Conservation (phyloP, 2,888 invertebrate species). For the Drosophila infuscata region DNA sequence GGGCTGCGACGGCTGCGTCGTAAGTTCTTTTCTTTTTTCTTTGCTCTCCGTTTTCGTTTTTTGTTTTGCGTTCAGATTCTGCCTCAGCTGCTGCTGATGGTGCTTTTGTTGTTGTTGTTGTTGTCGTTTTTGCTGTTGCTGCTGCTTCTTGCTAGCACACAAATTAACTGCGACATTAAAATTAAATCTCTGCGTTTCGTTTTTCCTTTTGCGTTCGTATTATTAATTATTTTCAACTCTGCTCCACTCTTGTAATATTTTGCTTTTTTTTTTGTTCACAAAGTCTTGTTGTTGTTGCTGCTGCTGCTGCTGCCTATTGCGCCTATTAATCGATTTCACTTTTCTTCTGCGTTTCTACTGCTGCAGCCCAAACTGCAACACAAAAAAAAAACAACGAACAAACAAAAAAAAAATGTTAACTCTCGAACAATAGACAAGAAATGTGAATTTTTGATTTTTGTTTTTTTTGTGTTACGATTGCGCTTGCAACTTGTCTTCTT, state of each 20-base stretch:
- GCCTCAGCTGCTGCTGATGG: constrained; percentile 56
- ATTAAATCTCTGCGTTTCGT: constrained; percentile 61
- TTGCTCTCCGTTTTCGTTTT: constrained; percentile 47
- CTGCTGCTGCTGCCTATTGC: constrained; percentile 56
- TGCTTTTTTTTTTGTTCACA: constrained; percentile 11
- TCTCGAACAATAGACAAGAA: constrained; percentile 39
- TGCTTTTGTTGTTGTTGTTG: constrained; percentile 50
- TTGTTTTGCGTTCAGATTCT: constrained; percentile 54
- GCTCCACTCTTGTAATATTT: constrained; percentile 36
- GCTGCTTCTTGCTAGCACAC: constrained; percentile 64
- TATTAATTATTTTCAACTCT: constrained; percentile 24
- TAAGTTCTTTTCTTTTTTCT: constrained; percentile 62
- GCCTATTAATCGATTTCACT: constrained; percentile 72
- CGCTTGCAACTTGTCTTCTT: constrained; percentile 32
- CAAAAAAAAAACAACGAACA: constrained; percentile 55
- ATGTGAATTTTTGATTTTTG: constrained; percentile 8
- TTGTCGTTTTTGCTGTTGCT: constrained; percentile 52
- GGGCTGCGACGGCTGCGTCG: constrained; percentile 63
- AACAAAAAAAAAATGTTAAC: constrained; percentile 31
- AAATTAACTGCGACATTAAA: constrained; percentile 77
- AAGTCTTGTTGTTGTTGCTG: constrained; percentile 39
- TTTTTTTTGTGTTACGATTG: constrained; percentile 14
- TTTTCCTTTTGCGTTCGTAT: constrained; percentile 16
- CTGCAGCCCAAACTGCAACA: constrained; percentile 39
- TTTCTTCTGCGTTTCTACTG: constrained; percentile 50